Evolutionary conservation across 2,113 vertebrate species (phyloP).

Genomic region (Anolis sagrei): DNA sequence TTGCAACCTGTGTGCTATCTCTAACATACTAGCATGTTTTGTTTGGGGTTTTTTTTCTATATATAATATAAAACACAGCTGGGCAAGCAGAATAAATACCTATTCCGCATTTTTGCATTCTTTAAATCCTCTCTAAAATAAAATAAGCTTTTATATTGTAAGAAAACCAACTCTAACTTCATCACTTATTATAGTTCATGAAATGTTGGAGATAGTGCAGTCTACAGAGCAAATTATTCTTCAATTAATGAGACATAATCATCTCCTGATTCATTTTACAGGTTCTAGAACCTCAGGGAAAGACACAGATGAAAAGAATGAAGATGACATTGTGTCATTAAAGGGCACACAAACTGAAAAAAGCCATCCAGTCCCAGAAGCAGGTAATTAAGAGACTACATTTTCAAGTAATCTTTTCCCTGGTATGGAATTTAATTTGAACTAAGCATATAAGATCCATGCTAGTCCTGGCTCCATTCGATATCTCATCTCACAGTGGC

Average conservation of each 20-base stretch:
- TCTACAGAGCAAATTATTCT: background rate
- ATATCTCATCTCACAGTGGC: too few species aligned
- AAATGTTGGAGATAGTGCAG: background rate
- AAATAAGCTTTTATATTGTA: slow-evolving; percentile 12
- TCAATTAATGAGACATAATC: slow-evolving; percentile 19
- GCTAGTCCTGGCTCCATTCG: too few species aligned
- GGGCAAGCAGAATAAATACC: background rate
- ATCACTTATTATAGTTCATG: background rate
- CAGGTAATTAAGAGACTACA: slow-evolving; percentile 75
- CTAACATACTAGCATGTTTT: background rate
- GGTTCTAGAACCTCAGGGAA: slow-evolving; percentile 75
- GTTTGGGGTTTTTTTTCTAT: background rate
- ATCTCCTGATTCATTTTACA: slow-evolving; percentile 57
- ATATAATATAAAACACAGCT: background rate
- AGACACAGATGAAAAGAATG: slow-evolving; percentile 72
- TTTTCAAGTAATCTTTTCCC: background rate
- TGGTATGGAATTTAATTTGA: background rate
- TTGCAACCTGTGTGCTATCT: background rate
- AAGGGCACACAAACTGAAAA: slow-evolving; percentile 76
- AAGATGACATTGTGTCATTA: slow-evolving; percentile 71
- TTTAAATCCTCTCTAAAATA: slow-evolving; percentile 33
- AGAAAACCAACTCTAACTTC: slow-evolving; percentile 25
- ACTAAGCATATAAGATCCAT: background rate
- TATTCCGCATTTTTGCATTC: background rate
- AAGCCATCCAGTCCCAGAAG: slow-evolving; percentile 85